These are phyloP conservation scores for Bombus consobrinus DNA, from an alignment of 1,140 invertebrate genomes.

Conservation along the genomic window DNA sequence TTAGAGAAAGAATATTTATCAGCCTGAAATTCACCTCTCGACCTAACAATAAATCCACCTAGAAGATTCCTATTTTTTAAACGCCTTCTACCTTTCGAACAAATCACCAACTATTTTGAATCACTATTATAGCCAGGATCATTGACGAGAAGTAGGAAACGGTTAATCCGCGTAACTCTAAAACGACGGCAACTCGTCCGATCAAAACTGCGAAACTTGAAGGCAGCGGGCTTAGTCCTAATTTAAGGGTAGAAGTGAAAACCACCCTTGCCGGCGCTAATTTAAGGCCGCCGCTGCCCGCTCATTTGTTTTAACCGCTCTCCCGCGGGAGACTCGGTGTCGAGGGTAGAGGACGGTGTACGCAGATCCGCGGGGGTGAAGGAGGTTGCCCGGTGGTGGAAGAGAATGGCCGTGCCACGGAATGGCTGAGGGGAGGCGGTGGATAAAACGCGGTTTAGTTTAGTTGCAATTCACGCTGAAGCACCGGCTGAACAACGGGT, in stretches of 20 bases:
- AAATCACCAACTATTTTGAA: background rate
- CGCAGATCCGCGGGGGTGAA: conserved; percentile 34
- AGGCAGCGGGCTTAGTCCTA: conserved; percentile 80
- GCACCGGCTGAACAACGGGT: conserved; percentile 54
- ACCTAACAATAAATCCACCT: background rate
- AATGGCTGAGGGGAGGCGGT: conserved; percentile 5
- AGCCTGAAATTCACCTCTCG: background rate
- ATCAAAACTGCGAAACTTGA: conserved; percentile 69
- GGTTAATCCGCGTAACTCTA: conserved; percentile 8
- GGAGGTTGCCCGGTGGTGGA: background rate
- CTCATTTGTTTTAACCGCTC: conserved; percentile 82
- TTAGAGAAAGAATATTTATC: background rate
- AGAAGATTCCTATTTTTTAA: background rate
- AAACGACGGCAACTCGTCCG: conserved; percentile 1
- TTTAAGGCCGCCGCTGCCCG: conserved; percentile 80
- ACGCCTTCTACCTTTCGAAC: background rate
- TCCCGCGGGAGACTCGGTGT: conserved; percentile 68
- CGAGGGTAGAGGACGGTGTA: conserved; percentile 43
- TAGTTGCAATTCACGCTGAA: conserved; percentile 71
- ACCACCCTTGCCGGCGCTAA: conserved; percentile 80
- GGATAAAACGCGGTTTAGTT: conserved; percentile 74
- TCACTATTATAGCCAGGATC: background rate
- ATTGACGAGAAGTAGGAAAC: background rate
- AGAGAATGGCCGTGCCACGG: conserved; percentile 19
- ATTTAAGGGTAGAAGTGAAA: conserved; percentile 83